Conservation (phyloP, 2,888 invertebrate genomes). For the Lepidocyrtinus sp. region DNA sequence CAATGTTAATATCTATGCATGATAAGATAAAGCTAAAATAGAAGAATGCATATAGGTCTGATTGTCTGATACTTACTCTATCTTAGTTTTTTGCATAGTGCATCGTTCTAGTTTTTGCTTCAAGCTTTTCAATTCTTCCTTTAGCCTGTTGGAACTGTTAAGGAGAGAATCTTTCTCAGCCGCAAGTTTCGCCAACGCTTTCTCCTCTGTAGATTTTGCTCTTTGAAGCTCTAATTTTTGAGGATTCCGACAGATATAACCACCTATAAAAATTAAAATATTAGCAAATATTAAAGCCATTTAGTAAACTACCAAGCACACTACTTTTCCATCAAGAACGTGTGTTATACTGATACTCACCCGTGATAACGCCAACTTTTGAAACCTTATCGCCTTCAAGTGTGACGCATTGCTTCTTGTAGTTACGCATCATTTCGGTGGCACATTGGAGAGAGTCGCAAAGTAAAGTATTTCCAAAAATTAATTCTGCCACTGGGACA, state of each 20-base stretch:
- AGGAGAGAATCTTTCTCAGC: slow-evolving; percentile 20
- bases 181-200: background rate
- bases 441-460: slow-evolving; percentile 74
- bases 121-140: background rate
- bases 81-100: background rate
- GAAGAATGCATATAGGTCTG: background rate
- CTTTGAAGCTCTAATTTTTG: slow-evolving; percentile 47
- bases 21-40: no score
- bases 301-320: no score
- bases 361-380: slow-evolving; percentile 59
- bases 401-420: slow-evolving; percentile 75
- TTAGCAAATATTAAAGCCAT: background rate
- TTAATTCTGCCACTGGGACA: slow-evolving; percentile 70
- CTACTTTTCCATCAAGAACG: no score
- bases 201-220: slow-evolving; percentile 16
- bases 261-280: slow-evolving; percentile 26
- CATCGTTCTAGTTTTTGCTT: background rate
- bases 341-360: slow-evolving; percentile 71
- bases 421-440: slow-evolving; percentile 27
- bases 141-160: background rate
- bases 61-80: slow-evolving; percentile 10
- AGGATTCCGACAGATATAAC: slow-evolving; percentile 18
- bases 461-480: slow-evolving; percentile 75
- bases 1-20: no score
- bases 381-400: slow-evolving; percentile 73